Evolutionary conservation across 2,888 invertebrate genomes (phyloP), one percentile per base, ranked within the genome.

Genomic region (Temnothorax unifasciatus): DNA sequence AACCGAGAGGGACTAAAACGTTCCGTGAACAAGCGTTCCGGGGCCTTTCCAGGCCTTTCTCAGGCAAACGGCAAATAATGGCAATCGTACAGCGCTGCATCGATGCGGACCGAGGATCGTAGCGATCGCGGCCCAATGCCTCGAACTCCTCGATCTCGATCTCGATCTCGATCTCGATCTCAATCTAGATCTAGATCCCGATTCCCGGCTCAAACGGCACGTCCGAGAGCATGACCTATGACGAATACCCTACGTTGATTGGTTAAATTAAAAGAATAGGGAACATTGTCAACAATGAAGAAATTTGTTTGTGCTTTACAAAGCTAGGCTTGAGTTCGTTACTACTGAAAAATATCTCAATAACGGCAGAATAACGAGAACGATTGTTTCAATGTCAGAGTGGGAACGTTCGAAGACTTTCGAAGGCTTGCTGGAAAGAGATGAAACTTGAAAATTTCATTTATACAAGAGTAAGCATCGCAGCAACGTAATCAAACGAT

Each of bases 151-250:
- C 34, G 34, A 34, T 34, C 5, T 34, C 29, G 29, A 29, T 29
- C 29, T 29, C 29, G 5, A 34, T 34, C 34, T 34, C 34, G 4
- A 34, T 34, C 34, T 34, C 25, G 2, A 25, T 25, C 25, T 25
- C 1, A 2, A 29, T 2, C 63, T 50, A 18, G 47, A 52, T 76
- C 63, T 34, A 50, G 38, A 76, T 64, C 21, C 6, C n/a, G 9
- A 29, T 15, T 47, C 15, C 47, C 15, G 15, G 0, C 13, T 34
- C 34, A 47, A 34, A 63, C 15, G 63, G 47, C 75, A 76, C 75
- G 75, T 76, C 18, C 63, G 18, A 76, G 75, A 76, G 75, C 75
- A 18, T 64, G 75, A 76, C 75, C 75, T 38, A 63, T 63, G 75
- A 76, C 47, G 75, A 64, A 50, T 50, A 76, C 18, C 63, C 59